Conservation (phyloP, 2,888 invertebrate genomes). For the Rosalia funebris region DNA sequence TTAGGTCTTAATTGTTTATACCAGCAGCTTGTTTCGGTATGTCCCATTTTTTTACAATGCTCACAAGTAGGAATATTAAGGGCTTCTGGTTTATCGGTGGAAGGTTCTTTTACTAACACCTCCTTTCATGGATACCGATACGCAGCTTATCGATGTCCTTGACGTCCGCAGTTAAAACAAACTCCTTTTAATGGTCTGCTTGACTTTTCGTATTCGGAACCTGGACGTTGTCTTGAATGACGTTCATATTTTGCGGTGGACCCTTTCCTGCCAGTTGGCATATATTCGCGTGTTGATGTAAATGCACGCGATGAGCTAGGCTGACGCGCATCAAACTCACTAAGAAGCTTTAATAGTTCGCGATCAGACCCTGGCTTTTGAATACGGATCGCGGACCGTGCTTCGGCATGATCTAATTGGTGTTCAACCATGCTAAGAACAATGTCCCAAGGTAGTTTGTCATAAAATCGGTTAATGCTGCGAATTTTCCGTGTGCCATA, state of each 20-base stretch:
- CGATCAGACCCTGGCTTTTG: constrained; percentile 29
- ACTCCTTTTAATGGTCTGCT: constrained; percentile 2
- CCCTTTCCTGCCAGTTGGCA: not conserved
- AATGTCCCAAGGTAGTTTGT: constrained; percentile 19
- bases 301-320: not conserved
- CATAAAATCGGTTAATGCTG: not conserved
- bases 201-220: not conserved
- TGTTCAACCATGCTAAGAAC: constrained; percentile 32
- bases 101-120: too few species aligned
- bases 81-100: not conserved
- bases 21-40: constrained; percentile 35
- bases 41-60: constrained; percentile 38
- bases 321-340: constrained; percentile 36
- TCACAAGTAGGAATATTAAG: constrained; percentile 12
- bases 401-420: constrained; percentile 26
- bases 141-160: constrained; percentile 17
- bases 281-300: not conserved
- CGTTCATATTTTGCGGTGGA: not conserved
- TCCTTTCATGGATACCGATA: not conserved
- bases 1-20: constrained; percentile 31
- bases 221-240: not conserved
- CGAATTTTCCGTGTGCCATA: constrained; percentile 30
- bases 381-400: constrained; percentile 16
- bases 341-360: constrained; percentile 34
- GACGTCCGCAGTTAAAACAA: constrained; percentile 28